Conservation (phyloP, 1,140 invertebrate species). For the Chymomyza costata region DNA sequence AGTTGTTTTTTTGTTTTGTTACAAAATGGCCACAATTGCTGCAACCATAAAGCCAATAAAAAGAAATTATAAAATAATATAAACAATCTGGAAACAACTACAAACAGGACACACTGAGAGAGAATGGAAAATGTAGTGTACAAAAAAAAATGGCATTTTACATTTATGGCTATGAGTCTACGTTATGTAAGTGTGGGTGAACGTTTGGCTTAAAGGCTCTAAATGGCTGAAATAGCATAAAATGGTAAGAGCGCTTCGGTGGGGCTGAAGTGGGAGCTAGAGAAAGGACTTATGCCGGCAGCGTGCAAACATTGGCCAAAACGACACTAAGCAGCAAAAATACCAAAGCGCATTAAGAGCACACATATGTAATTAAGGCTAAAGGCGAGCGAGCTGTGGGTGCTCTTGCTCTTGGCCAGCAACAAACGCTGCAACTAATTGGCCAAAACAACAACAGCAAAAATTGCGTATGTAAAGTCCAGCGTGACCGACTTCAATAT, state of each 20-base stretch:
- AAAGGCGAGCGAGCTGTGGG: constrained; percentile 9
- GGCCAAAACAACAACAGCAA: constrained; percentile 21
- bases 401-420: no score
- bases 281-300: no score
- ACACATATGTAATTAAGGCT: constrained; percentile 52
- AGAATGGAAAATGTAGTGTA: not conserved
- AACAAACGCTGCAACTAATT: constrained; percentile 40
- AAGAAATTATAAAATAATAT: constrained; percentile 71
- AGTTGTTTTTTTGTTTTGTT: no score
- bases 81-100: constrained; percentile 50
- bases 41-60: constrained; percentile 40
- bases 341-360: constrained; percentile 41
- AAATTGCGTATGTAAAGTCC: no score
- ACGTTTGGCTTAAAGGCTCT: constrained; percentile 31
- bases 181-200: constrained; percentile 4
- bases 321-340: no score
- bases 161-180: constrained; percentile 62
- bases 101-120: constrained; percentile 8
- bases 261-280: constrained; percentile 1
- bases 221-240: constrained; percentile 31
- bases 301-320: no score
- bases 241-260: no score
- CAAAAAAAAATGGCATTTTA: constrained; percentile 42
- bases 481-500: no score
- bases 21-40: no score